Evolutionary conservation across 2,113 vertebrate species (phyloP).

Genomic region (Pelobates fuscus): DNA sequence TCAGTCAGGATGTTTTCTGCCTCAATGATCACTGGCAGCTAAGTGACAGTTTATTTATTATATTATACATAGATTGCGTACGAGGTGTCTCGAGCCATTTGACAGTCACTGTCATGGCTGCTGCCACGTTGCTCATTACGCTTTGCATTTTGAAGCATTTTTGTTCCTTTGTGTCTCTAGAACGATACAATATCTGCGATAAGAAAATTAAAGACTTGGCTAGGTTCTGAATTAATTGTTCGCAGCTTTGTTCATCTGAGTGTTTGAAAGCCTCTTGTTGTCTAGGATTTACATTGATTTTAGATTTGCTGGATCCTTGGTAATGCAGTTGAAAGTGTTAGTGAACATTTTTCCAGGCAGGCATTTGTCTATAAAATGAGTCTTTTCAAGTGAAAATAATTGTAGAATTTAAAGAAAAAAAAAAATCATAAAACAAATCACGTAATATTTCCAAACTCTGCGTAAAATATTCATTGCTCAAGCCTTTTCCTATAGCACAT

Average conservation of each 20-base stretch:
- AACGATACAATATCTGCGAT: slow-evolving; percentile 37
- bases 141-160: slow-evolving; percentile 33
- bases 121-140: slow-evolving; percentile 44
- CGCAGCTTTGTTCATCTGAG: slow-evolving; percentile 15
- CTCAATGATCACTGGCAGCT: slow-evolving; percentile 38
- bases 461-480: no score
- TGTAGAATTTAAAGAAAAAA: no score
- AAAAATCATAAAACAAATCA: no score
- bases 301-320: slow-evolving; percentile 34
- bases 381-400: slow-evolving; percentile 23
- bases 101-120: slow-evolving; percentile 34
- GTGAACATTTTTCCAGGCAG: slow-evolving; percentile 7
- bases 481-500: no score
- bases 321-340: slow-evolving; percentile 40
- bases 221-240: slow-evolving; percentile 38
- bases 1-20: slow-evolving; percentile 44
- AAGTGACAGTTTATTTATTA: slow-evolving; percentile 49
- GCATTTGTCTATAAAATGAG: slow-evolving; percentile 21
- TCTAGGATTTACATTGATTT: slow-evolving; percentile 40
- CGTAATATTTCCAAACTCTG: no score
- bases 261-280: slow-evolving; percentile 35
- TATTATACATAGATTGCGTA: slow-evolving; percentile 32
- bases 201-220: slow-evolving; percentile 26
- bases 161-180: slow-evolving; percentile 32
- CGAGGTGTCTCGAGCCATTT: slow-evolving; percentile 27